phyloP scores from a whole-genome alignment of 1,140 invertebrate species.

The Cyclina sinensis region DNA sequence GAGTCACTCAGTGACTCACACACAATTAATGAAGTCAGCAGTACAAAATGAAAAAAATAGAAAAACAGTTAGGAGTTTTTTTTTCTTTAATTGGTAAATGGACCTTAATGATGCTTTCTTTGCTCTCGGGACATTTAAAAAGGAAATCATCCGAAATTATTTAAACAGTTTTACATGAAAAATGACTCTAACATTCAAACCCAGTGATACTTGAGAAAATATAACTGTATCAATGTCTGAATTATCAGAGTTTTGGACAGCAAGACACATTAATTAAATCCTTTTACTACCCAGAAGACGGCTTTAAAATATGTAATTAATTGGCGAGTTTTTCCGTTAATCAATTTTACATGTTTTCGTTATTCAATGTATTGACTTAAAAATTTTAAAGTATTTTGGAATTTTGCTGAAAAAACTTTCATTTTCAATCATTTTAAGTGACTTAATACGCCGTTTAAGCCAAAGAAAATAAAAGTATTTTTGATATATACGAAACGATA shows the following conservation, averaged over 20 bases:
- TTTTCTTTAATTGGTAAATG: constrained; percentile 17
- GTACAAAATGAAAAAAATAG: background rate
- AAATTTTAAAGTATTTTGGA: too few relatives aligned
- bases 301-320: too few relatives aligned
- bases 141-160: background rate
- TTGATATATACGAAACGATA: too few relatives aligned
- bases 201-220: background rate
- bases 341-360: too few relatives aligned
- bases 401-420: too few relatives aligned
- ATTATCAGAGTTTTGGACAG: background rate
- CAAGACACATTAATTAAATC: too few relatives aligned
- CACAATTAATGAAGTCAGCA: background rate
- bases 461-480: too few relatives aligned
- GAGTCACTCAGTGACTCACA: background rate
- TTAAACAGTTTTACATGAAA: background rate
- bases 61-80: background rate
- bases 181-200: background rate
- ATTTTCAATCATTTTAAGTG: too few relatives aligned
- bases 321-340: too few relatives aligned
- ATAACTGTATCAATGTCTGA: background rate
- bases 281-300: too few relatives aligned
- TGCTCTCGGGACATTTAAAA: constrained; percentile 1
- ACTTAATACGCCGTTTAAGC: too few relatives aligned
- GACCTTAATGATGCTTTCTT: background rate
- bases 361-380: too few relatives aligned